Evolutionary conservation across 2,797 vertebrate species (phyloP).

Genomic region (Scolopax bukidnonensis): DNA sequence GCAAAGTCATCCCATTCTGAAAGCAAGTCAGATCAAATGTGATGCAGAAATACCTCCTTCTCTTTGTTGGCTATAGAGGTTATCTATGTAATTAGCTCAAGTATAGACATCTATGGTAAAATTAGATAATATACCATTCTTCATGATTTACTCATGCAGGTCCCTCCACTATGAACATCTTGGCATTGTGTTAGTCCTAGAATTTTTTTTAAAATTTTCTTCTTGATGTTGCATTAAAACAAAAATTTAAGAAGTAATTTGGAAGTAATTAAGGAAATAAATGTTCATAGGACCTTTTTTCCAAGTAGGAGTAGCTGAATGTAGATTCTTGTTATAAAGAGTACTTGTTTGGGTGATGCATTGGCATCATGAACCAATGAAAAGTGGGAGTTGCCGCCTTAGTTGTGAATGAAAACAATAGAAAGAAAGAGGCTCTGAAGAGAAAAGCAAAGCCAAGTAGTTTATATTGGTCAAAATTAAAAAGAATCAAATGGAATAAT

Average conservation of each 20-base stretch:
- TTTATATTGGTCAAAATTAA: background rate
- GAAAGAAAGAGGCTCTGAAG: background rate
- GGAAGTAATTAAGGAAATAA: background rate
- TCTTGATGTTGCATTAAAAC: background rate
- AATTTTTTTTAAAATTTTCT: background rate
- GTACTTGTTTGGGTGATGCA: background rate
- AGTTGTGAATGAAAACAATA: background rate
- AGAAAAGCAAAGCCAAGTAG: background rate
- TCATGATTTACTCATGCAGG: background rate
- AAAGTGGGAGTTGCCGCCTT: background rate
- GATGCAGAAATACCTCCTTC: fast-evolving
- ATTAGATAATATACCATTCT: background rate
- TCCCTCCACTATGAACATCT: background rate
- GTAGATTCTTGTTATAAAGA: background rate
- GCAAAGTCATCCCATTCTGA: background rate
- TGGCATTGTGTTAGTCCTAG: background rate
- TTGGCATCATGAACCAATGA: background rate
- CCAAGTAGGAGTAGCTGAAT: background rate
- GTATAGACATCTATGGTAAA: background rate
- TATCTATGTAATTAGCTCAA: background rate
- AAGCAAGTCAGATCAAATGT: background rate
- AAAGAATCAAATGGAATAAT: background rate
- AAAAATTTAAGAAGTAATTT: background rate
- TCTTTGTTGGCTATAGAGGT: background rate
- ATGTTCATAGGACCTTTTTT: background rate